Evolutionary conservation across 2,888 invertebrate genomes (phyloP).

Genomic region (Linnaemya vulpina): DNA sequence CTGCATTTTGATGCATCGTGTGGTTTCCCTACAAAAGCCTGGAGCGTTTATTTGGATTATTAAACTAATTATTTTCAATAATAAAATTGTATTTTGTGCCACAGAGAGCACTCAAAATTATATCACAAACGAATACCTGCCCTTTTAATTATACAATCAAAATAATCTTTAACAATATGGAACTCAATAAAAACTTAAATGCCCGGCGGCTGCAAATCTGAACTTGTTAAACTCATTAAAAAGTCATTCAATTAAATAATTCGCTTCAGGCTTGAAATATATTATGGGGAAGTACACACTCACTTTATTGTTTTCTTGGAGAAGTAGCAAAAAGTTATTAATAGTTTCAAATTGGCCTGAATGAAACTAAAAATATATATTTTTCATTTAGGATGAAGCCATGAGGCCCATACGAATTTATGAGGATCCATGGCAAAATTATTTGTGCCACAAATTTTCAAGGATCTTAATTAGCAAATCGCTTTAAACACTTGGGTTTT

Average conservation of each 20-base stretch:
- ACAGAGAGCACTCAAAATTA: background rate
- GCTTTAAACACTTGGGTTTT: no score
- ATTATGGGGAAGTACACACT: no score
- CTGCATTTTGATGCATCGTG: background rate
- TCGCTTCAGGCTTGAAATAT: conserved; percentile 9
- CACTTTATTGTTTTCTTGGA: background rate
- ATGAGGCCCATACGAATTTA: no score
- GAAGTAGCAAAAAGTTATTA: background rate
- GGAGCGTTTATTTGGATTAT: conserved; percentile 15
- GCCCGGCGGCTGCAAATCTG: conserved; percentile 1
- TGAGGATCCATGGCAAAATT: no score
- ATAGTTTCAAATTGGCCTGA: background rate
- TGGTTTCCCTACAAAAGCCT: background rate
- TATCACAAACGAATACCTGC: background rate
- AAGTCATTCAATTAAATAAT: conserved; percentile 51
- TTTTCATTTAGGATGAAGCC: no score
- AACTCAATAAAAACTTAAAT: conserved; percentile 6
- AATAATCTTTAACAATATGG: conserved; percentile 22
- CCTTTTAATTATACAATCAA: conserved; percentile 16
- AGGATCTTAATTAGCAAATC: no score
- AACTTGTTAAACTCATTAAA: conserved; percentile 50
- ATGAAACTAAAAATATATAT: no score
- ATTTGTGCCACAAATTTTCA: no score
- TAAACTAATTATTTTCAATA: conserved; percentile 47
- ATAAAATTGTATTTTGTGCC: background rate